Conservation (phyloP, 2,888 invertebrate genomes). For the Agonopterix subpropinquella region DNA sequence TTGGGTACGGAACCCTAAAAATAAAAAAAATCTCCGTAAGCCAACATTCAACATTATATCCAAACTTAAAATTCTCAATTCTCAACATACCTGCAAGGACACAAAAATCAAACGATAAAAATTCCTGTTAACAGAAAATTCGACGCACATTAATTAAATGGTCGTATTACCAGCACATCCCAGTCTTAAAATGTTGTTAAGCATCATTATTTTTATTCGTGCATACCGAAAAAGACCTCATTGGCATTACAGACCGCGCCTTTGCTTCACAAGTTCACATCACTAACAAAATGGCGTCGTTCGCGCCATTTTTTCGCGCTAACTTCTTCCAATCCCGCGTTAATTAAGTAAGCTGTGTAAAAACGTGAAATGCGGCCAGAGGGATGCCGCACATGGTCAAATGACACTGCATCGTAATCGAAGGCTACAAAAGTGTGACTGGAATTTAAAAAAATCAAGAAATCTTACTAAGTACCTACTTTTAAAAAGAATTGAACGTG, state of each 20-base stretch:
- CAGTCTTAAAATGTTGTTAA: not conserved
- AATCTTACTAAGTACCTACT: not conserved
- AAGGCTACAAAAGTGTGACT: not conserved
- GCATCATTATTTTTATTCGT: not conserved
- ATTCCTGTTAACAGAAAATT: not conserved
- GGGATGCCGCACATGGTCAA: not conserved
- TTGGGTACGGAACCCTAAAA: no score
- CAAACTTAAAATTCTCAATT: no score
- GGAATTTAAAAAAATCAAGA: not conserved
- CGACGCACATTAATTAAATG: no score
- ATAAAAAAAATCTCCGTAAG: no score
- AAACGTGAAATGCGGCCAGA: slow-evolving; percentile 3
- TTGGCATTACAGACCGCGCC: slow-evolving; percentile 1
- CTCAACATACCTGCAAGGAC: no score
- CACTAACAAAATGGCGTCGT: slow-evolving; percentile 6
- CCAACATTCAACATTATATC: no score
- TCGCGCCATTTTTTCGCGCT: slow-evolving; percentile 6
- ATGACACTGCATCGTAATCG: not conserved
- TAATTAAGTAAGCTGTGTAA: slow-evolving; percentile 6
- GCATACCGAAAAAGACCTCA: not conserved
- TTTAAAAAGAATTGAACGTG: no score
- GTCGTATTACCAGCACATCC: not conserved
- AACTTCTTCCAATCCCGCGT: slow-evolving; percentile 1
- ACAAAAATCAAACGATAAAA: not conserved
- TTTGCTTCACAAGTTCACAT: slow-evolving; percentile 6